phyloP scores from a whole-genome alignment of 2,113 vertebrate genomes.

The Callipepla californica region DNA sequence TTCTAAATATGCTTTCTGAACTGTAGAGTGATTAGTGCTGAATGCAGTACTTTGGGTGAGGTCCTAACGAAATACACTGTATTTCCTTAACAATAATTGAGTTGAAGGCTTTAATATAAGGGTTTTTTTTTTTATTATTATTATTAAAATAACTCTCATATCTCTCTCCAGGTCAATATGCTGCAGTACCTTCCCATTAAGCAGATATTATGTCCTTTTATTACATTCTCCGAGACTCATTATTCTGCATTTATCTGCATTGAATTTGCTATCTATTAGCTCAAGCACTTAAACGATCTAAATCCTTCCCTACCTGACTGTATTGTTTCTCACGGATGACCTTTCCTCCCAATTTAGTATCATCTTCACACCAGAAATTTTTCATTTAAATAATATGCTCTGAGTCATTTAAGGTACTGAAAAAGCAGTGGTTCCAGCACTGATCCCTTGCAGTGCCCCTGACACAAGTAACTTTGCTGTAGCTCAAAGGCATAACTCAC shows the following conservation, averaged over 20 bases:
- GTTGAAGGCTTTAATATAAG: slow-evolving; percentile 77
- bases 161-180: slow-evolving; percentile 82
- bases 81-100: slow-evolving; percentile 77
- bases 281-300: slow-evolving; percentile 79
- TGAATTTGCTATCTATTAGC: slow-evolving; percentile 84
- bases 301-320: slow-evolving; percentile 77
- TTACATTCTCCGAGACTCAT: slow-evolving; percentile 81
- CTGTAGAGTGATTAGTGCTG: slow-evolving; percentile 67
- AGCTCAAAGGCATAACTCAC: not conserved
- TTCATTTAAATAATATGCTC: slow-evolving; percentile 74
- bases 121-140: not conserved
- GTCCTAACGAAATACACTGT: slow-evolving; percentile 72
- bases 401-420: slow-evolving; percentile 68
- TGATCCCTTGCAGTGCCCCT: slow-evolving; percentile 54
- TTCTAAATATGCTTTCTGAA: slow-evolving; percentile 75
- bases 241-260: slow-evolving; percentile 86
- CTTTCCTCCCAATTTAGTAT: slow-evolving; percentile 83
- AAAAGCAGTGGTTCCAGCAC: slow-evolving; percentile 51
- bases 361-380: slow-evolving; percentile 71
- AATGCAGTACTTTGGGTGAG: slow-evolving; percentile 72
- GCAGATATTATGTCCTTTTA: slow-evolving; percentile 83
- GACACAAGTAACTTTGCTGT: slow-evolving; percentile 34
- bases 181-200: slow-evolving; percentile 80
- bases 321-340: slow-evolving; percentile 80
- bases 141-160: slow-evolving; percentile 84